Evolutionary conservation across 53 echinoderm and acorn worm species (phyloP).

Genomic region (Echinometra lucunter): DNA sequence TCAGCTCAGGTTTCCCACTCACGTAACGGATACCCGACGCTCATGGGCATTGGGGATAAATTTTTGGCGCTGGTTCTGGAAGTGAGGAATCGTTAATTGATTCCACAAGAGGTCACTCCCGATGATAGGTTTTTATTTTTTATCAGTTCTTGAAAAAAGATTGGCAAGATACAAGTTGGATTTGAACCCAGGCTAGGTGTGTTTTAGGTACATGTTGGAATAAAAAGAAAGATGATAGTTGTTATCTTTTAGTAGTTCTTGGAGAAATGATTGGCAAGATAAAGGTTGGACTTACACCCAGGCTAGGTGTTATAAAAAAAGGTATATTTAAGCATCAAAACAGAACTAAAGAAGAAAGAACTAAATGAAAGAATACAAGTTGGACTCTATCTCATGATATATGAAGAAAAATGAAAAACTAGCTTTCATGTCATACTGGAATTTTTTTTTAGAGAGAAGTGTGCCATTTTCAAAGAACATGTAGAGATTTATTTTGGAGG

Average conservation of each 20-base stretch:
- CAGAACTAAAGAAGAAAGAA: not conserved
- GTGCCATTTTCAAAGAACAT: no score
- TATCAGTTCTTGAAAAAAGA: not conserved
- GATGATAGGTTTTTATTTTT: not conserved
- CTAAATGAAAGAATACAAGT: not conserved
- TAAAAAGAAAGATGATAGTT: not conserved
- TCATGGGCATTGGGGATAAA: not conserved
- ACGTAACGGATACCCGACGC: slow-evolving; percentile 4
- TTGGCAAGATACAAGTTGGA: not conserved
- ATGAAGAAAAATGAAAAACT: no score
- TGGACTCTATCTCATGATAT: no score
- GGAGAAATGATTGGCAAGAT: not conserved
- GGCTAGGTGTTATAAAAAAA: not conserved
- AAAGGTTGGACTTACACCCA: not conserved
- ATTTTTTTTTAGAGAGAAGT: no score
- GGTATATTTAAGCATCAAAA: not conserved
- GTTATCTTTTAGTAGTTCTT: not conserved
- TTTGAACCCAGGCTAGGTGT: not conserved
- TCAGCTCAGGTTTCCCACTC: not conserved
- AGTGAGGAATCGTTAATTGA: slow-evolving; percentile 29
- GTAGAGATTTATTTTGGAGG: no score
- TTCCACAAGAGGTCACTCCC: not conserved
- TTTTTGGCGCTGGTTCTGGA: slow-evolving; percentile 15
- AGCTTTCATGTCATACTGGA: no score
- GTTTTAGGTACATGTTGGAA: not conserved